phyloP scores from a whole-genome alignment of 1,140 invertebrate genomes.

The Leptinotarsa texana region DNA sequence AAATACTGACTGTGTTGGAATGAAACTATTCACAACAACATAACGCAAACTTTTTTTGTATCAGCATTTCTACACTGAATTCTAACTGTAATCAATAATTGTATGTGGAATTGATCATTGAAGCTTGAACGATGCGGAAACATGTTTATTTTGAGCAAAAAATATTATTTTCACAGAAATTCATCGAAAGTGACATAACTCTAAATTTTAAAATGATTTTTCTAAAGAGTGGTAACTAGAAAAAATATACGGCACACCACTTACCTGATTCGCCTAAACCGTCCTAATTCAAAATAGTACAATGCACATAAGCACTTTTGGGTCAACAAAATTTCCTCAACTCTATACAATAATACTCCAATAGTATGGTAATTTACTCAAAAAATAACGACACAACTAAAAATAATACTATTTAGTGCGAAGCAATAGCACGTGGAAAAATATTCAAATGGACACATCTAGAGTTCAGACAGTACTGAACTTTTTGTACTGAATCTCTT shows the following conservation, averaged over 20 bases:
- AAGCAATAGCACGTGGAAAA: background rate
- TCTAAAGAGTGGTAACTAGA: background rate
- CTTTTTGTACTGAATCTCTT: background rate
- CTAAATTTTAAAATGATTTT: slow-evolving; percentile 3
- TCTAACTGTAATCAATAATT: too few species aligned
- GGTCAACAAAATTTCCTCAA: background rate
- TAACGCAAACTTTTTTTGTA: too few species aligned
- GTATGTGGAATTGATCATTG: too few species aligned
- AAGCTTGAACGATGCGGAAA: too few species aligned
- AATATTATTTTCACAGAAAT: too few species aligned
- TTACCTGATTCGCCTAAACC: too few species aligned
- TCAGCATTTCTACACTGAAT: too few species aligned
- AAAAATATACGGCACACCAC: background rate
- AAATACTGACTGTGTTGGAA: too few species aligned
- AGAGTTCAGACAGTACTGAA: background rate
- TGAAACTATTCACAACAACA: too few species aligned
- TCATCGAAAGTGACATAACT: background rate
- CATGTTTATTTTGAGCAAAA: too few species aligned
- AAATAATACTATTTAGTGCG: background rate
- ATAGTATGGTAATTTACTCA: background rate
- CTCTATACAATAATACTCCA: too few species aligned
- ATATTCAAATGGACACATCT: too few species aligned
- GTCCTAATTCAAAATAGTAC: background rate
- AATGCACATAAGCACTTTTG: background rate
- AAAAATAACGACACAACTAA: background rate